Evolutionary conservation across 2,888 invertebrate genomes (phyloP).

Genomic region (Bursaphelenchus okinawaensis): DNA sequence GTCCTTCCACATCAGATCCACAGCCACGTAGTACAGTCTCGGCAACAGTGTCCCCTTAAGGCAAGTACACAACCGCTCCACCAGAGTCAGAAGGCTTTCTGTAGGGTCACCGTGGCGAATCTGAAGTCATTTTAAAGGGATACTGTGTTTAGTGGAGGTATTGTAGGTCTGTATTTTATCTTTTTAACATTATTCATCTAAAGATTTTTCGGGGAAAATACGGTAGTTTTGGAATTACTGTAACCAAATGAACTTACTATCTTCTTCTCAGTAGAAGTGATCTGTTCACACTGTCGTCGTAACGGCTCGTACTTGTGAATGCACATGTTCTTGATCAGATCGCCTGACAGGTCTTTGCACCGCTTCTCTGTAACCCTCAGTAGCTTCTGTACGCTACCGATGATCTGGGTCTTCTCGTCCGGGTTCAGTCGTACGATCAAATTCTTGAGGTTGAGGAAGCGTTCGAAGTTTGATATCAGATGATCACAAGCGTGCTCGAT

Average conservation of each 20-base stretch:
- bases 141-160: no score
- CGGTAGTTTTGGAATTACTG: no score
- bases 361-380: constrained; percentile 16
- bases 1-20: constrained; percentile 18
- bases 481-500: constrained; percentile 29
- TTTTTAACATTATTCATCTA: no score
- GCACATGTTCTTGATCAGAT: constrained; percentile 19
- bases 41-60: constrained; percentile 24
- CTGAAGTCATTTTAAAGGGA: no score
- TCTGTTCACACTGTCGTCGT: constrained; percentile 10
- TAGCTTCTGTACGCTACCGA: constrained; percentile 12
- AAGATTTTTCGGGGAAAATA: no score
- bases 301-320: constrained; percentile 8
- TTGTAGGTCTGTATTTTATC: no score
- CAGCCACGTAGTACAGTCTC: constrained; percentile 17
- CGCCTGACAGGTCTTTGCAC: constrained; percentile 12
- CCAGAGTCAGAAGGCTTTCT: constrained; percentile 18
- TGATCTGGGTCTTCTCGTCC: constrained; percentile 17
- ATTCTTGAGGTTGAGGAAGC: constrained; percentile 21
- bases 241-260: not conserved
- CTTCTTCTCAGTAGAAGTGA: not conserved
- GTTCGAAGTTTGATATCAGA: constrained; percentile 25
- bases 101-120: constrained; percentile 17
- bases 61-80: constrained; percentile 17
- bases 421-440: constrained; percentile 11